A percentile compares a stretch with the other conserved stretches of the same genome.
These are phyloP conservation scores for Epistrophella euchroma DNA, from an alignment of 2,888 invertebrate species.

Conservation along the genomic window DNA sequence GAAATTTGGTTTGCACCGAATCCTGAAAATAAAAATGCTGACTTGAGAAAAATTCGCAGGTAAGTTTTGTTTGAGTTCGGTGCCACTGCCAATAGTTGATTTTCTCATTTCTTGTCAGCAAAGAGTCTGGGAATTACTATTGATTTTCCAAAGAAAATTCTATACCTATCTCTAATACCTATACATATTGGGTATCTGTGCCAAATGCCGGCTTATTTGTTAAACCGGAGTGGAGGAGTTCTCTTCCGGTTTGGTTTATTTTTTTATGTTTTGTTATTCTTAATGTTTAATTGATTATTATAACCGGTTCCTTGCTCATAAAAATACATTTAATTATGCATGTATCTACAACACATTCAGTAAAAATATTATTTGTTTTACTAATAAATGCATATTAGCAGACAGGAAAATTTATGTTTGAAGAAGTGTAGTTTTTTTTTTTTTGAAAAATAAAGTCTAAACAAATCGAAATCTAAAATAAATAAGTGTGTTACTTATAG, in stretches of 20 bases:
- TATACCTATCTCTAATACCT: background rate
- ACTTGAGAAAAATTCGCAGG: slow-evolving; percentile 72
- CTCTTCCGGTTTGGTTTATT: slow-evolving; percentile 6
- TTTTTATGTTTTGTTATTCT: background rate
- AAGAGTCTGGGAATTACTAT: slow-evolving; percentile 5
- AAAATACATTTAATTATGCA: background rate
- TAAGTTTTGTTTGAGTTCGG: slow-evolving; percentile 13
- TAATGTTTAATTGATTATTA: background rate
- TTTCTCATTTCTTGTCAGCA: background rate
- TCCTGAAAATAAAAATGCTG: slow-evolving; percentile 66
- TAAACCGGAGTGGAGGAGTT: background rate
- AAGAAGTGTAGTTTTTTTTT: no score
- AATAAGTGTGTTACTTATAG: no score
- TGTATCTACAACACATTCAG: no score
- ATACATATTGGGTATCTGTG: background rate
- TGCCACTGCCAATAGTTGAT: background rate
- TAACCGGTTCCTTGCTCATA: background rate
- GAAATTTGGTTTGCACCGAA: slow-evolving; percentile 96
- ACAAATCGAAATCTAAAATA: no score
- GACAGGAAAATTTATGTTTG: no score
- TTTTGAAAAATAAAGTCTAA: no score
- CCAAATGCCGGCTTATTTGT: slow-evolving; percentile 28
- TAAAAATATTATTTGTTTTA: no score
- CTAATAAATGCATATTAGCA: no score
- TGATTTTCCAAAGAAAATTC: slow-evolving; percentile 29